Evolutionary conservation across 2,888 invertebrate species (phyloP), one percentile per base, ranked within the genome.

Genomic region (Andrena minutula): DNA sequence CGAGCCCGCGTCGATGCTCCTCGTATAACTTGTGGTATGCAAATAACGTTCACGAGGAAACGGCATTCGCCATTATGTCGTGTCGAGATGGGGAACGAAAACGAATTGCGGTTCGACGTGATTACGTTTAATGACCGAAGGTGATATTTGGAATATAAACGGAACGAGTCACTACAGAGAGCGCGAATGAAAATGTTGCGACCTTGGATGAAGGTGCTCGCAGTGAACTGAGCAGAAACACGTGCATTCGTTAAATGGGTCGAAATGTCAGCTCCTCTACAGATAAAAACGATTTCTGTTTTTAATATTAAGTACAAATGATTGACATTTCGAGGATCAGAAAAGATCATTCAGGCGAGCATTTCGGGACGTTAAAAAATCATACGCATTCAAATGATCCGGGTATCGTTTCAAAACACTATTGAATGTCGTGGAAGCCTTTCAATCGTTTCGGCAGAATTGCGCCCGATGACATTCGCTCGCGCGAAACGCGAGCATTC

Each of bases 21-120:
- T 30, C 51, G 75, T 63, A 78, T 66, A 75, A 68, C 60, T 64
- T 53, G 47, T 56, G 69, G 58, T 65, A 79, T 69, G 69, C 69
- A 76, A 79, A 79, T 79, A 76, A 76, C 79, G 49, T 47, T 76
- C 49, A 47, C 32, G 64, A 56, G 41, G n/a, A 47, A 20, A 49
- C 35, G 26, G 51, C 30, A 47, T 30, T 28, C 28, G 16, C 41
- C 41, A 20, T 47, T 23, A 26, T 26, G 56, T 12, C 8, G 26
- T 61, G 41, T 49, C 60, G n/a, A 60, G 47, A 49, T 53, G 23
- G 10, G 32, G 20, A 28, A 53, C 53, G 53, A 64, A 51, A 35
- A 53, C 51, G n/a, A 64, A 64, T 61, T 71, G 28, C 61, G 23
- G 12, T 72, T 53, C 35, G 35, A 72, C 64, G 72, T 53, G 72